Evolutionary conservation across 53 echinoderm and acorn worm species (phyloP).

Genomic region (Temnopleurus reevesii): DNA sequence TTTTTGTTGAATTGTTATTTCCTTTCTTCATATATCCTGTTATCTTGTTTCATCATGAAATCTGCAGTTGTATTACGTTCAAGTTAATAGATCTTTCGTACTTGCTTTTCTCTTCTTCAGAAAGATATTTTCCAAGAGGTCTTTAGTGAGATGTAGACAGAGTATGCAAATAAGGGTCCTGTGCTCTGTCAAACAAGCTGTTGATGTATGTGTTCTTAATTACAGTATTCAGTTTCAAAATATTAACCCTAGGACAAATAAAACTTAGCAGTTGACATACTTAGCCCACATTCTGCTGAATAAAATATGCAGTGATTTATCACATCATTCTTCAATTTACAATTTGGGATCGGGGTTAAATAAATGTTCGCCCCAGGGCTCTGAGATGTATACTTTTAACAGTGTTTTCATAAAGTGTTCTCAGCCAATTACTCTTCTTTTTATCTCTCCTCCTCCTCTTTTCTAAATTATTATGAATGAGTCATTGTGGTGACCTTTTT

Average conservation of each 20-base stretch:
- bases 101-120: background rate
- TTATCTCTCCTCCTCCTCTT: background rate
- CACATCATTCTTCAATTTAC: constrained; percentile 62
- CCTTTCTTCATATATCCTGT: no score
- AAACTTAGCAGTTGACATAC: constrained; percentile 57
- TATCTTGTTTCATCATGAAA: no score
- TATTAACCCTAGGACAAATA: constrained; percentile 48
- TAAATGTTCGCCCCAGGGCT: constrained; percentile 49
- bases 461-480: constrained; percentile 35
- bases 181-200: background rate
- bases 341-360: constrained; percentile 51
- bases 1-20: no score
- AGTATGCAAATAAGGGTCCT: constrained; percentile 28
- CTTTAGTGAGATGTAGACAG: background rate
- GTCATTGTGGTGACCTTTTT: constrained; percentile 47
- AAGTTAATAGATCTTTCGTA: no score
- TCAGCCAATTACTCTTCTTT: constrained; percentile 14
- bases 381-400: constrained; percentile 34
- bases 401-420: constrained; percentile 48
- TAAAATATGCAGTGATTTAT: constrained; percentile 56
- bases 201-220: constrained; percentile 63
- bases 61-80: no score
- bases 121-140: background rate
- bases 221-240: constrained; percentile 56
- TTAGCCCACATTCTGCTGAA: constrained; percentile 44